A percentile compares a stretch with the other conserved stretches of the same genome.
Evolutionary conservation across 2,888 invertebrate species (phyloP).

Genomic region (Orthosia cruda): DNA sequence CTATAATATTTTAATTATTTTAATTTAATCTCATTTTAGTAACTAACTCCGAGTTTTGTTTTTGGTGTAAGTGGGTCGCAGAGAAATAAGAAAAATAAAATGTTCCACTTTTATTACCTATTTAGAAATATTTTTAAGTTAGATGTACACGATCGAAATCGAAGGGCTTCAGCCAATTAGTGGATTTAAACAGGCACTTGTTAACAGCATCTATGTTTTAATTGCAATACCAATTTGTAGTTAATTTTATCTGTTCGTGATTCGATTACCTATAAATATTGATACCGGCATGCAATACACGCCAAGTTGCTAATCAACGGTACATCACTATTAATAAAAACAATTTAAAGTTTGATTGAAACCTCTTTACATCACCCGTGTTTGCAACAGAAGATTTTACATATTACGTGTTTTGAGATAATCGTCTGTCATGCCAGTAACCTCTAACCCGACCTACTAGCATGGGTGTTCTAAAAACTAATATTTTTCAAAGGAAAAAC

Average conservation of each 20-base stretch:
- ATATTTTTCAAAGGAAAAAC: slow-evolving; percentile 84
- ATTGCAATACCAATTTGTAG: slow-evolving; percentile 45
- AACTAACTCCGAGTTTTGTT: too few species aligned
- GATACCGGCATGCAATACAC: slow-evolving; percentile 30
- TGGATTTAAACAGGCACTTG: slow-evolving; percentile 1
- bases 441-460: slow-evolving; percentile 81
- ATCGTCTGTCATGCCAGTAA: slow-evolving; percentile 61
- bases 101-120: too few species aligned
- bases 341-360: slow-evolving; percentile 47
- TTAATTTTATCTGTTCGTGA: slow-evolving; percentile 33
- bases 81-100: too few species aligned
- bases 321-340: slow-evolving; percentile 39
- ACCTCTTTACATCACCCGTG: slow-evolving; percentile 56
- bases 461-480: slow-evolving; percentile 75
- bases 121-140: neutral
- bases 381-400: slow-evolving; percentile 66
- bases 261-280: slow-evolving; percentile 24
- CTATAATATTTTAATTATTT: too few species aligned
- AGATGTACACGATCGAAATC: neutral
- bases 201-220: slow-evolving; percentile 29
- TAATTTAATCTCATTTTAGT: too few species aligned
- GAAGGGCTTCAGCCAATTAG: neutral
- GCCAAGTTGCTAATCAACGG: slow-evolving; percentile 31
- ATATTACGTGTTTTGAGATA: slow-evolving; percentile 65
- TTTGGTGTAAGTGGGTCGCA: too few species aligned